Conservation (phyloP, 2,113 vertebrate species). For the Eudyptes chrysolophus region DNA sequence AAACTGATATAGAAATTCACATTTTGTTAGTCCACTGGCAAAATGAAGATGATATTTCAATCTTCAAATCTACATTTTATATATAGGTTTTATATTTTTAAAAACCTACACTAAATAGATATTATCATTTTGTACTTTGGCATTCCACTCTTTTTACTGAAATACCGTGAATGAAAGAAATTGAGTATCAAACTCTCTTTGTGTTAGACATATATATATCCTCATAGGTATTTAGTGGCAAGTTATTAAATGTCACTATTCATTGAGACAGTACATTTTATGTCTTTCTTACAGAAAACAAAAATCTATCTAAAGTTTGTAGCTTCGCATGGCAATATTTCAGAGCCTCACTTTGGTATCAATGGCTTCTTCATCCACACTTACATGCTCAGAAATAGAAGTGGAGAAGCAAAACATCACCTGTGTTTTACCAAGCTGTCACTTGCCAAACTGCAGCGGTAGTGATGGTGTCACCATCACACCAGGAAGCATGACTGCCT, state of each 20-base stretch:
- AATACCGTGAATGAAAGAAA: background rate
- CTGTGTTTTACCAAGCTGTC: background rate
- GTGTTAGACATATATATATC: background rate
- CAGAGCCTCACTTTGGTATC: background rate
- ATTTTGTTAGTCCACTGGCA: background rate
- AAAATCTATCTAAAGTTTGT: background rate
- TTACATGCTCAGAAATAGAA: background rate
- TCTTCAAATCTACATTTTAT: background rate
- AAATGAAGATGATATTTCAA: background rate
- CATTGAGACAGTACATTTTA: slow-evolving; percentile 21
- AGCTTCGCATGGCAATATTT: background rate
- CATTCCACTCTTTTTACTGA: background rate
- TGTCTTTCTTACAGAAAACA: background rate
- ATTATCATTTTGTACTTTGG: background rate
- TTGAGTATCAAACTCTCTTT: background rate
- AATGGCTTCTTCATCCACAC: background rate
- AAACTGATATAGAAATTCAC: background rate
- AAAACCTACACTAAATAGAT: background rate
- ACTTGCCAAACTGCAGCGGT: background rate
- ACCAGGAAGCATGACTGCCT: rapidly evolving
- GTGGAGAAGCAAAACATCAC: background rate
- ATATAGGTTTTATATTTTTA: slow-evolving; percentile 1
- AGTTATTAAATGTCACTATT: slow-evolving; percentile 61
- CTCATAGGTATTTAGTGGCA: slow-evolving; percentile 14
- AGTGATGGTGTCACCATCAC: too few species aligned